These are phyloP conservation scores for Esox masquinongy DNA, from an alignment of 2,797 vertebrate genomes.

Conservation along the genomic window DNA sequence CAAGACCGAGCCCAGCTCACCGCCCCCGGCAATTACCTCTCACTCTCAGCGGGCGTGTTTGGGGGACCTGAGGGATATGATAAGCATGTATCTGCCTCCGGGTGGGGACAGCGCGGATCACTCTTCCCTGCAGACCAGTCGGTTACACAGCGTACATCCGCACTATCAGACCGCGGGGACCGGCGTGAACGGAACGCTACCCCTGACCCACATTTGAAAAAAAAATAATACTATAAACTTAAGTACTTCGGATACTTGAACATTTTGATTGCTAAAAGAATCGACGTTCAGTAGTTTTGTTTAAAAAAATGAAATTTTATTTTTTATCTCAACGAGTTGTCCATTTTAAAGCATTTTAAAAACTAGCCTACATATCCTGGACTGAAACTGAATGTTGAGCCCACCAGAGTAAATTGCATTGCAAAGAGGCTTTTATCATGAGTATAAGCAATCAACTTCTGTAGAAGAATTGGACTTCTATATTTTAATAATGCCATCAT, in stretches of 20 bases:
- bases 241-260: slow-evolving; percentile 84
- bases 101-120: slow-evolving; percentile 93
- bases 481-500: slow-evolving; percentile 74
- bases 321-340: slow-evolving; percentile 68
- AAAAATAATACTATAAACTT: slow-evolving; percentile 55
- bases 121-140: slow-evolving; percentile 85
- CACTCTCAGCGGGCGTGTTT: slow-evolving; percentile 96
- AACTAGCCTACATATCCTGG: slow-evolving; percentile 57
- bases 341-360: slow-evolving; percentile 64
- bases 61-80: slow-evolving; percentile 98
- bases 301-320: slow-evolving; percentile 49
- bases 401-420: slow-evolving; percentile 66
- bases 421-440: slow-evolving; percentile 71
- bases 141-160: slow-evolving; percentile 96
- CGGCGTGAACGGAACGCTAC: slow-evolving; percentile 94
- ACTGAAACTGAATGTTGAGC: slow-evolving; percentile 65
- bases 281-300: slow-evolving; percentile 60
- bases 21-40: slow-evolving; percentile 90
- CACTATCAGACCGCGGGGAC: slow-evolving; percentile 96
- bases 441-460: slow-evolving; percentile 77
- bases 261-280: slow-evolving; percentile 69
- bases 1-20: slow-evolving; percentile 96
- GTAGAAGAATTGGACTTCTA: slow-evolving; percentile 81
- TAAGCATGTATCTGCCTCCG: slow-evolving; percentile 99
- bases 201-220: slow-evolving; percentile 94